Base-by-base conservation (phyloP, 2,797 vertebrate genomes). In the Myotis myotis region DNA sequence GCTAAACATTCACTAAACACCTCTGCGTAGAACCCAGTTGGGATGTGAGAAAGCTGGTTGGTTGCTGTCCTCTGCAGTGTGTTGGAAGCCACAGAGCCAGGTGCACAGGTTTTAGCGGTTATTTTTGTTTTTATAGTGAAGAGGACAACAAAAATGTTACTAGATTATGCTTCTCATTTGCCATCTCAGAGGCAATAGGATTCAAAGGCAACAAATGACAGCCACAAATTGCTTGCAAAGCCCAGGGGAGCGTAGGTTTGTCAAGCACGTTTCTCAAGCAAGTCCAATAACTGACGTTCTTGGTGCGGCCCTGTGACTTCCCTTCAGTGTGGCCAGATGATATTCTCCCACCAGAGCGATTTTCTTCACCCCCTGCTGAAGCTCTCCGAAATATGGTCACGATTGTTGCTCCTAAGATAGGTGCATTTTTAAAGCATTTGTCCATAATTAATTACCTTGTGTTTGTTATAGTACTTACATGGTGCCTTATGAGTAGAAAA, bases 81-180 rank as follows among this genome's bases (percentile, higher is more conserved):
- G 17, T 41, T 78, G n/a, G 81, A 80, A 71, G 22, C 53, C 23
- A 36, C 44, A 66, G 60, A 44, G 47, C 13, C 66, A 57, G 30
- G 51, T 51, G 22, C 19, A 51, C 3, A 53, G 12, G 8, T 36
- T 74, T 62, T 78, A 72, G 51, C 5, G 41, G 19, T 72, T 86
- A 22, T 57, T 79, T 86, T 88, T 44, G 36, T 44, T 80, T 93
- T 91, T 60, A 83, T 30, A 79, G 8, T 33, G 89, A 93, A 91
- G 70, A 71, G n/a, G 44, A 49, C 19, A 10, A 85, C n/a, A 66
- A 20, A 41, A 84, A 19, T 36, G 5, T 85, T 60, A 83, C 68
- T 10, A 16, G 64, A 19, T 64, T 76, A n/a, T 76, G 57, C 75
- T 25, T 82, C 30, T 90, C 53, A 51, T 90, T 94, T 85, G 66